Conservation (phyloP, 2,113 vertebrate genomes). For the Lutjanus erythropterus region DNA sequence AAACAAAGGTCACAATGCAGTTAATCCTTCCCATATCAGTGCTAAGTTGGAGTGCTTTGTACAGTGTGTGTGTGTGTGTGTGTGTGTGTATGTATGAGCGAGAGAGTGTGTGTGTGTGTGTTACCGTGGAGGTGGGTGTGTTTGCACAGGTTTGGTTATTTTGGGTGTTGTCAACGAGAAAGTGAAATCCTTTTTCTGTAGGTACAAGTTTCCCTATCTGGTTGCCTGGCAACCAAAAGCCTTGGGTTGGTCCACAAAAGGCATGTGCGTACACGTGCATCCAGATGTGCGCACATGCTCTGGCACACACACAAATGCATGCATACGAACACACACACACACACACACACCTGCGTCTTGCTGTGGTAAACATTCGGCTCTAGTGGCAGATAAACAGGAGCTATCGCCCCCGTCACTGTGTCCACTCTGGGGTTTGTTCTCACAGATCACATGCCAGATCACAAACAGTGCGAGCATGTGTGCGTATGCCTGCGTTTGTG, state of each 20-base stretch:
- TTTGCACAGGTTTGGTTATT: constrained; percentile 74
- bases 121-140: constrained; percentile 44
- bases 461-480: constrained; percentile 53
- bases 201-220: constrained; percentile 65
- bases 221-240: constrained; percentile 81
- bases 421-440: constrained; percentile 76
- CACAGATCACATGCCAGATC: constrained; percentile 73
- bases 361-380: constrained; percentile 61
- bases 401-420: constrained; percentile 61
- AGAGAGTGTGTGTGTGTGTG: constrained; percentile 28
- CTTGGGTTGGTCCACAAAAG: constrained; percentile 73
- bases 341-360: constrained; percentile 46
- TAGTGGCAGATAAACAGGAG: constrained; percentile 69
- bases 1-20: constrained; percentile 68
- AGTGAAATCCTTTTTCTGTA: constrained; percentile 70
- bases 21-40: constrained; percentile 59
- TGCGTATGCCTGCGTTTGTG: too few relatives aligned
- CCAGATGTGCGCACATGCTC: constrained; percentile 23
- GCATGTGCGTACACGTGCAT: constrained; percentile 20
- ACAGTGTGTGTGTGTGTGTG: constrained; percentile 24
- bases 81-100: constrained; percentile 29
- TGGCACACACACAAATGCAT: not conserved
- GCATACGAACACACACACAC: constrained; percentile 1
- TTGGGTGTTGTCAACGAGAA: constrained; percentile 61
- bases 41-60: constrained; percentile 23